phyloP scores from a whole-genome alignment of 2,113 vertebrate genomes.

The Orcinus orca region DNA sequence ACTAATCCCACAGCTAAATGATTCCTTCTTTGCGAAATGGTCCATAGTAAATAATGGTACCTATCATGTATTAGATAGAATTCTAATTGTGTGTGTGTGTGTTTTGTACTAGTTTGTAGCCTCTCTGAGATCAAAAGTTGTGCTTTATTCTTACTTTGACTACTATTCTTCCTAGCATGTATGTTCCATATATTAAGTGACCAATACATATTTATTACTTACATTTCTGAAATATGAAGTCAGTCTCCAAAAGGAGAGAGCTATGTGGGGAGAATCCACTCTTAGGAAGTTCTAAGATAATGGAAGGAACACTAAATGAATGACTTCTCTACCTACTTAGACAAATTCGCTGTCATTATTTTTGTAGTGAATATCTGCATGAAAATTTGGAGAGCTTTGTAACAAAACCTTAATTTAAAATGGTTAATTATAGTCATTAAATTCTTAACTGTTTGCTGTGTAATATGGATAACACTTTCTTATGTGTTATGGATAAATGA shows the following conservation, averaged over 20 bases:
- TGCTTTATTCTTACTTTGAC: background rate
- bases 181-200: background rate
- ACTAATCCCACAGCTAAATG: background rate
- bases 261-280: background rate
- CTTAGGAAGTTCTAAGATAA: background rate
- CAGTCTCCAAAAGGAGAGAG: background rate
- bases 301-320: background rate
- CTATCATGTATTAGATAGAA: background rate
- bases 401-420: slow-evolving; percentile 50
- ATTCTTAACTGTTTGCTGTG: slow-evolving; percentile 32
- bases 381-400: background rate
- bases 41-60: background rate
- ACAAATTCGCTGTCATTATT: slow-evolving; percentile 35
- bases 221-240: background rate
- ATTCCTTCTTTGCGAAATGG: background rate
- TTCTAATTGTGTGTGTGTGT: background rate
- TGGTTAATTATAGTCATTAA: slow-evolving; percentile 48
- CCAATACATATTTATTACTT: background rate
- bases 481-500: background rate
- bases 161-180: background rate
- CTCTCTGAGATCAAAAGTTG: background rate
- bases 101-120: background rate
- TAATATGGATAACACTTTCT: slow-evolving; percentile 37
- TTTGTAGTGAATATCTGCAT: slow-evolving; percentile 13
- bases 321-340: slow-evolving; percentile 7